phyloP scores from a whole-genome alignment of 2,797 vertebrate genomes.

The Nyctibius grandis region DNA sequence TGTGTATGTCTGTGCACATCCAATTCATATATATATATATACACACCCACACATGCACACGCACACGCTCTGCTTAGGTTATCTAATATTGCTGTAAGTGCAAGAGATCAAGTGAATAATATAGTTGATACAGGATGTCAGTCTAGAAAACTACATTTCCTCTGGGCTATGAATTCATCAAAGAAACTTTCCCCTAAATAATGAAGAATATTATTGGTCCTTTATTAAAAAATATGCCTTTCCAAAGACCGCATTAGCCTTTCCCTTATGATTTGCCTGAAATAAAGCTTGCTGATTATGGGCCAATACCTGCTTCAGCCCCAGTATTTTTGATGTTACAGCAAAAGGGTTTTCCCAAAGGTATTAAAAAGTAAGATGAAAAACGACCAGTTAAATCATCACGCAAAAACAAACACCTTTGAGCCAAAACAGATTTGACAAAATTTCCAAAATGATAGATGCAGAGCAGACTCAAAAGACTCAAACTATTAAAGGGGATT shows the following conservation, averaged over 20 bases:
- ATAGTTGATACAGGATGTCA: not conserved
- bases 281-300: not conserved
- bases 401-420: not conserved
- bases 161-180: not conserved
- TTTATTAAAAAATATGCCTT: not conserved
- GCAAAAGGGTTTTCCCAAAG: not conserved
- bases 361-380: not conserved
- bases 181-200: not conserved
- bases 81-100: not conserved
- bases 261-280: not conserved
- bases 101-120: not conserved
- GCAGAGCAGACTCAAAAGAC: not conserved
- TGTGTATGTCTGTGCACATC: too few relatives aligned
- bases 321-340: not conserved
- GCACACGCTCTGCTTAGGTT: not conserved
- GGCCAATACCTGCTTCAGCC: not conserved
- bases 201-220: not conserved
- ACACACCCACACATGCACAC: not conserved
- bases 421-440: not conserved
- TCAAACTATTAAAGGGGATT: not conserved
- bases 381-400: not conserved
- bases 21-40: not conserved
- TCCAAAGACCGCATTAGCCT: accelerated
- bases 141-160: not conserved
- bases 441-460: not conserved